These are phyloP conservation scores for Eupsilia transversa DNA, from an alignment of 2,888 invertebrate species.

Conservation along the genomic window DNA sequence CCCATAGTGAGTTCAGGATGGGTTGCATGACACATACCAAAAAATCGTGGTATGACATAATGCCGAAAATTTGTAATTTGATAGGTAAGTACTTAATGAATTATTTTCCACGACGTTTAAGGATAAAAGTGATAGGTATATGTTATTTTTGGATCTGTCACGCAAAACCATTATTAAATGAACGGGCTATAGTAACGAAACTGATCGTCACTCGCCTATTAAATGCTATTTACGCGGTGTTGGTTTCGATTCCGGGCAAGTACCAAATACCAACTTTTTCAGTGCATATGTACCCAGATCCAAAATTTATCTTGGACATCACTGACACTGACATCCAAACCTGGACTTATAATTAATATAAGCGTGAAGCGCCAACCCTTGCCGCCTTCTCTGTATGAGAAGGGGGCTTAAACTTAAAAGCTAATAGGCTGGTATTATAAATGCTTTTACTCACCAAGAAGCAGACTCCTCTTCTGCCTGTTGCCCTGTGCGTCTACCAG, in stretches of 20 bases:
- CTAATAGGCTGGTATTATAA: no score
- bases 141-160: background rate
- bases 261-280: no score
- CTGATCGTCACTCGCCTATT: background rate
- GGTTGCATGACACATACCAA: background rate
- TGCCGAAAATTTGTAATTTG: background rate
- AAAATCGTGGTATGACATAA: constrained; percentile 4
- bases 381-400: no score
- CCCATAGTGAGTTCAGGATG: background rate
- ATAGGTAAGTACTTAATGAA: background rate
- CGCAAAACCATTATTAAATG: background rate
- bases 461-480: constrained; percentile 80
- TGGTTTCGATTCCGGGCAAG: no score
- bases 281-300: no score
- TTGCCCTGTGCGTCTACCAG: constrained; percentile 62
- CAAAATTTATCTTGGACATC: no score
- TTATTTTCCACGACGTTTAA: background rate
- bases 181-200: background rate
- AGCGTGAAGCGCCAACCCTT: no score
- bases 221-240: no score
- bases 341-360: no score
- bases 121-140: background rate
- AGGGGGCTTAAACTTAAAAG: no score
- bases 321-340: no score
- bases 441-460: constrained; percentile 75